Conservation (phyloP, 2,113 vertebrate species). For the Zapus hudsonius region DNA sequence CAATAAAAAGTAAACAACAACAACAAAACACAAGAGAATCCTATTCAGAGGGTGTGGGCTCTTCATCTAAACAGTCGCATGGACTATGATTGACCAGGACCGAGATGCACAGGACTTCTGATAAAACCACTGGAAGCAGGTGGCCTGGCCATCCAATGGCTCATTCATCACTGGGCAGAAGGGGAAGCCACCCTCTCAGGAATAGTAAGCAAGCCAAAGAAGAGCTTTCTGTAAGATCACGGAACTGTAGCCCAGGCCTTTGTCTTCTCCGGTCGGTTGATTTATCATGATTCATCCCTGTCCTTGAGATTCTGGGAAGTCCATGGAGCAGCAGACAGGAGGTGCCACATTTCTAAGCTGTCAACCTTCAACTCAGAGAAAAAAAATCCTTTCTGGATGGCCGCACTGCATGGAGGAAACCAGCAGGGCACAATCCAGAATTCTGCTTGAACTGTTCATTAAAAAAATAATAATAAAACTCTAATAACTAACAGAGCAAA, state of each 20-base stretch:
- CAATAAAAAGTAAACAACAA: too few species aligned
- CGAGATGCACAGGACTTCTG: background rate
- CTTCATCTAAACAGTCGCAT: background rate
- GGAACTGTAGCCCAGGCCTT: too few species aligned
- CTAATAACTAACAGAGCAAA: conserved; percentile 30
- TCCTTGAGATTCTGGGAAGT: background rate
- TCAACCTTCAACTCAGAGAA: background rate
- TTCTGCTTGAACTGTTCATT: background rate
- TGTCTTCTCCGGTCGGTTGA: background rate
- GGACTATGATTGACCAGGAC: background rate
- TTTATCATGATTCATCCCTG: background rate
- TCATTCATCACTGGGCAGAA: background rate
- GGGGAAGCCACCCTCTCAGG: conserved; percentile 16
- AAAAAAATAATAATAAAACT: background rate
- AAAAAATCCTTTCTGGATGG: conserved; percentile 6
- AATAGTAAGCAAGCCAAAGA: background rate
- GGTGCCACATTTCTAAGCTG: background rate
- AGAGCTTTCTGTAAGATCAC: too few species aligned
- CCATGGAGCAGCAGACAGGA: background rate
- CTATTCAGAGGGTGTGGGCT: background rate
- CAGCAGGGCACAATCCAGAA: background rate
- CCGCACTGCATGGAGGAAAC: background rate
- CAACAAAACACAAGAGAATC: too few species aligned
- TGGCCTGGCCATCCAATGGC: background rate
- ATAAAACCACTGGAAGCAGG: background rate